A percentile compares a stretch with the other conserved stretches of the same genome.
phyloP scores from a whole-genome alignment of 2,113 vertebrate species.

The Bothrops jararaca region DNA sequence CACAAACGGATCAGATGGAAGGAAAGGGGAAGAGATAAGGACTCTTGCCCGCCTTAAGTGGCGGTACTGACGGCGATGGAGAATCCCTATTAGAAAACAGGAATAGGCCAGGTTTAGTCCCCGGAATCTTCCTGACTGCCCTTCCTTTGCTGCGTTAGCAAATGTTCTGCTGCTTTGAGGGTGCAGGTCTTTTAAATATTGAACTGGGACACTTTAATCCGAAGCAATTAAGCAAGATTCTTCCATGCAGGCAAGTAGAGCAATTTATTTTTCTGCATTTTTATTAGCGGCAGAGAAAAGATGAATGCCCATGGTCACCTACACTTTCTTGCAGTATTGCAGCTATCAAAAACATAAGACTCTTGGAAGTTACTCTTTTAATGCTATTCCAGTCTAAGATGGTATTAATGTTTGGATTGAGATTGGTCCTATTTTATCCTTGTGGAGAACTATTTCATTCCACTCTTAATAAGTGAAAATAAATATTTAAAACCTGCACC shows the following conservation, averaged over 20 bases:
- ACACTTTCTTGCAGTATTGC: not conserved
- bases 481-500: not conserved
- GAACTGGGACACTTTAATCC: no score
- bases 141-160: not conserved
- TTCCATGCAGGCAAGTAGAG: not conserved
- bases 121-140: not conserved
- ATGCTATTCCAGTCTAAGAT: no score
- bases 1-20: not conserved
- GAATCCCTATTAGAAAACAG: not conserved
- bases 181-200: not conserved
- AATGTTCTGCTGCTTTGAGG: not conserved
- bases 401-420: not conserved
- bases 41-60: not conserved
- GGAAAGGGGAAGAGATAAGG: not conserved
- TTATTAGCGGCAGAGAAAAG: not conserved
- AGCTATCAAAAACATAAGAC: not conserved
- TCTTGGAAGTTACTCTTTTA: not conserved
- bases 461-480: not conserved
- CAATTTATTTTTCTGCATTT: not conserved
- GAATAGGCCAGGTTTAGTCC: not conserved
- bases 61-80: not conserved
- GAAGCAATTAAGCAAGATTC: not conserved
- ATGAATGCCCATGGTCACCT: not conserved
- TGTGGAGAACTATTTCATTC: not conserved
- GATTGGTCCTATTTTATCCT: not conserved